Evolutionary conservation across 2,113 vertebrate genomes (phyloP).

Genomic region (Tupaia chinensis): DNA sequence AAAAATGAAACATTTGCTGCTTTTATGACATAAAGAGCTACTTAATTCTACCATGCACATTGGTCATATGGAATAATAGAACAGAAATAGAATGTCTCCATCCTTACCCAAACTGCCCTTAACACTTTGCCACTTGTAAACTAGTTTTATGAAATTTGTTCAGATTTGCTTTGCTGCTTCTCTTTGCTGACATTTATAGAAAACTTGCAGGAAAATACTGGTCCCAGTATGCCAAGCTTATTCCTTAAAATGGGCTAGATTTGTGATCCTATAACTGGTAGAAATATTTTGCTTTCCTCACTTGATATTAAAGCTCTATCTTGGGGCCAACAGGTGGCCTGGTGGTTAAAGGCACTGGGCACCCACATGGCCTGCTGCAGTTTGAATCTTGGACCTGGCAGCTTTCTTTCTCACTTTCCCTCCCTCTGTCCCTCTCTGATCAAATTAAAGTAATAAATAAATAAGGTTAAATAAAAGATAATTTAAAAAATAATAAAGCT

Average conservation of each 20-base stretch:
- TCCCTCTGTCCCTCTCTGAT: too few species aligned
- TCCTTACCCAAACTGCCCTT: neutral
- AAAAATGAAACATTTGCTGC: neutral
- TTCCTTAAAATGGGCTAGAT: neutral
- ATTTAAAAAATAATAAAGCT: too few species aligned
- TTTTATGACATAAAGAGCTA: slow-evolving; percentile 14
- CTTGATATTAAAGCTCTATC: neutral
- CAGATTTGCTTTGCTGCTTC: slow-evolving; percentile 4
- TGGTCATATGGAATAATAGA: neutral
- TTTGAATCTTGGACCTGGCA: too few species aligned
- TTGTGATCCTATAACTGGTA: neutral
- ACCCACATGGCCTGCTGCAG: too few species aligned
- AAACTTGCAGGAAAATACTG: neutral
- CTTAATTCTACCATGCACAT: neutral
- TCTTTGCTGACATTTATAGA: neutral
- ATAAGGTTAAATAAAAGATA: too few species aligned
- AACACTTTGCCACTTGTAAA: neutral
- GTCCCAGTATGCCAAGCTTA: neutral
- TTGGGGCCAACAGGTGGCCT: too few species aligned
- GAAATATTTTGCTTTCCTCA: neutral
- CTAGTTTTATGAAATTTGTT: slow-evolving; percentile 27
- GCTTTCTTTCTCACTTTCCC: too few species aligned
- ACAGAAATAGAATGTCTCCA: neutral
- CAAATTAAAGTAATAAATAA: too few species aligned
- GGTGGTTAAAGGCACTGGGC: too few species aligned